Percentiles rank a stretch among this genome's conserved stretches.
Evolutionary conservation across 35 echinoderm and acorn worm species (phyloP).

Genomic region (Patiria miniata): DNA sequence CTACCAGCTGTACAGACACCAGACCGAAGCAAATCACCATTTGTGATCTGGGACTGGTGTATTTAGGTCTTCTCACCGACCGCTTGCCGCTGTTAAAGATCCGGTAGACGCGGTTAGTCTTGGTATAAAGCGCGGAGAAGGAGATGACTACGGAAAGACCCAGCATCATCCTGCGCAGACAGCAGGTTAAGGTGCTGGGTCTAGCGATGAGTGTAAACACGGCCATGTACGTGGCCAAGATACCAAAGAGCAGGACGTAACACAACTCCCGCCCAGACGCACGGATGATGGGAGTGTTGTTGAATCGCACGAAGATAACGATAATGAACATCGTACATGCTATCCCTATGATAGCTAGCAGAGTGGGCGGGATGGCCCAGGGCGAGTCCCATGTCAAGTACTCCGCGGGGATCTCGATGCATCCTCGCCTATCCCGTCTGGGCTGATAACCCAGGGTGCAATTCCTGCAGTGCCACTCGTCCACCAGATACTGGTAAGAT

Average conservation of each 20-base stretch:
- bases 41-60: slow-evolving; percentile 92
- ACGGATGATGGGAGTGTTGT: slow-evolving; percentile 91
- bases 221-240: slow-evolving; percentile 71
- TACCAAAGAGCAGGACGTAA: slow-evolving; percentile 84
- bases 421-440: slow-evolving; percentile 38
- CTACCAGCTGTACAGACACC: slow-evolving; percentile 88
- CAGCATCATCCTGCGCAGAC: slow-evolving; percentile 74
- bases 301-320: slow-evolving; percentile 78
- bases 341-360: slow-evolving; percentile 70
- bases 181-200: slow-evolving; percentile 77
- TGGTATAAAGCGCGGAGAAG: slow-evolving; percentile 93
- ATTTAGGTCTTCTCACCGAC: slow-evolving; percentile 84
- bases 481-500: slow-evolving; percentile 43
- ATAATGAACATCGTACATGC: slow-evolving; percentile 68
- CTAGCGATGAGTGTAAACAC: slow-evolving; percentile 73
- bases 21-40: slow-evolving; percentile 88
- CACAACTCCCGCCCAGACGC: slow-evolving; percentile 92
- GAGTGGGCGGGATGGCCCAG: slow-evolving; percentile 64
- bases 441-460: slow-evolving; percentile 59
- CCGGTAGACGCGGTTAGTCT: slow-evolving; percentile 94
- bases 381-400: slow-evolving; percentile 74
- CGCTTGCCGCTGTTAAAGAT: slow-evolving; percentile 96
- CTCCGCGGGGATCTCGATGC: slow-evolving; percentile 69
- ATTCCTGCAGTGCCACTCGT: slow-evolving; percentile 74
- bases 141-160: slow-evolving; percentile 88